Evolutionary conservation across 2,113 vertebrate genomes (phyloP).

Genomic region (Machaerirhynchus nigripectus): DNA sequence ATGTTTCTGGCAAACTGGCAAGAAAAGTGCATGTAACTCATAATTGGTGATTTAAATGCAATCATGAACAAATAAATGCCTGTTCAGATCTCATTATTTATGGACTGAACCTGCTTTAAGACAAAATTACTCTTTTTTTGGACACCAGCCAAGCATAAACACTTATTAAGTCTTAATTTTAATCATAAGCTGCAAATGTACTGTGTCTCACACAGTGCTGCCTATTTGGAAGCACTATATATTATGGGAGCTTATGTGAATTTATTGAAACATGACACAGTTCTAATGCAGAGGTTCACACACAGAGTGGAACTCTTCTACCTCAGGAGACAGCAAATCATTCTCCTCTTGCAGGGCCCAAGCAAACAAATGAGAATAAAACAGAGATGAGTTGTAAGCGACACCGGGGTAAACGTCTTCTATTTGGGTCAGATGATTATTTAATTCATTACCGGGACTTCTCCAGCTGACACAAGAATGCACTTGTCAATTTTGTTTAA

Average conservation of each 20-base stretch:
- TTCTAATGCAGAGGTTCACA: background rate
- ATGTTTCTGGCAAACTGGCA: conserved; percentile 76
- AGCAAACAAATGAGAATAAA: background rate
- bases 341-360: background rate
- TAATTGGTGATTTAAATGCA: conserved; percentile 80
- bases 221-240: conserved; percentile 49
- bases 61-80: conserved; percentile 79
- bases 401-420: background rate
- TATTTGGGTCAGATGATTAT: background rate
- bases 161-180: conserved; percentile 63
- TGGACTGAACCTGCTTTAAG: conserved; percentile 71
- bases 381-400: background rate
- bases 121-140: conserved; percentile 72
- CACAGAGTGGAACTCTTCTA: background rate
- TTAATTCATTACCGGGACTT: background rate
- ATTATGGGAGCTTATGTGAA: conserved; percentile 24
- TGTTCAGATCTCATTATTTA: conserved; percentile 80
- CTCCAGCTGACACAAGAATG: background rate
- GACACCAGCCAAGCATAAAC: conserved; percentile 71
- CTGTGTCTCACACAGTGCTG: conserved; percentile 49
- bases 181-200: conserved; percentile 62
- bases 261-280: conserved; percentile 12
- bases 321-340: background rate
- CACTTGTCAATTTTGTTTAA: background rate
- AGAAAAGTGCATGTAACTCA: conserved; percentile 72